These are phyloP conservation scores for Trissolcus basalis DNA, from an alignment of 1,140 invertebrate species.

Conservation along the genomic window DNA sequence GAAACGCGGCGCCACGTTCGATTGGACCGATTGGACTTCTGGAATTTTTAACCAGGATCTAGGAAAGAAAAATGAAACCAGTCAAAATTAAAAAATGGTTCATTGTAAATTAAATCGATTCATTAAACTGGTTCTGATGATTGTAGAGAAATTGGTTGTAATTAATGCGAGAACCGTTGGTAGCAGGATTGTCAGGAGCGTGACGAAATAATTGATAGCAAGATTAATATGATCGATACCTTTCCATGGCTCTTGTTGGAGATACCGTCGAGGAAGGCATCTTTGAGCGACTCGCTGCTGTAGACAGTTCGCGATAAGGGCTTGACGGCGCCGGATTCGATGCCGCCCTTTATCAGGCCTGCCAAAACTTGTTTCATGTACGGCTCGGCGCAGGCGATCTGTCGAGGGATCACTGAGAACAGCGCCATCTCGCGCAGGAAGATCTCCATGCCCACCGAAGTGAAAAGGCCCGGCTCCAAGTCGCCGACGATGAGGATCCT, in stretches of 20 bases:
- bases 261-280: slow-evolving; percentile 77
- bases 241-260: slow-evolving; percentile 35
- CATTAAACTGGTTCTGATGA: too few relatives aligned
- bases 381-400: slow-evolving; percentile 79
- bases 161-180: too few relatives aligned
- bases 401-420: slow-evolving; percentile 91
- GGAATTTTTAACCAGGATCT: slow-evolving; percentile 31
- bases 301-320: slow-evolving; percentile 81
- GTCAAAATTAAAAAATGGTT: not conserved
- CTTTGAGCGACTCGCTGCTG: slow-evolving; percentile 79
- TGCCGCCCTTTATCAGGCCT: slow-evolving; percentile 79
- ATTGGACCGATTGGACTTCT: slow-evolving; percentile 10
- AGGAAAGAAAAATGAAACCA: too few relatives aligned
- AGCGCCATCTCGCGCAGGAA: slow-evolving; percentile 89
- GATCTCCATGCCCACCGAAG: slow-evolving; percentile 80
- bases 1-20: slow-evolving; percentile 18
- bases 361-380: slow-evolving; percentile 68
- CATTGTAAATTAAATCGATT: too few relatives aligned
- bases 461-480: slow-evolving; percentile 77
- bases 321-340: slow-evolving; percentile 81
- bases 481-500: slow-evolving; percentile 85
- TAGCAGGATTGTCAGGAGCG: not conserved
- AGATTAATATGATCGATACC: slow-evolving; percentile 35
- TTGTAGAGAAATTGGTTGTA: too few relatives aligned
- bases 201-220: slow-evolving; percentile 26